Evolutionary conservation across 2,888 invertebrate genomes (phyloP).

Genomic region (Ormyrus labotus): DNA sequence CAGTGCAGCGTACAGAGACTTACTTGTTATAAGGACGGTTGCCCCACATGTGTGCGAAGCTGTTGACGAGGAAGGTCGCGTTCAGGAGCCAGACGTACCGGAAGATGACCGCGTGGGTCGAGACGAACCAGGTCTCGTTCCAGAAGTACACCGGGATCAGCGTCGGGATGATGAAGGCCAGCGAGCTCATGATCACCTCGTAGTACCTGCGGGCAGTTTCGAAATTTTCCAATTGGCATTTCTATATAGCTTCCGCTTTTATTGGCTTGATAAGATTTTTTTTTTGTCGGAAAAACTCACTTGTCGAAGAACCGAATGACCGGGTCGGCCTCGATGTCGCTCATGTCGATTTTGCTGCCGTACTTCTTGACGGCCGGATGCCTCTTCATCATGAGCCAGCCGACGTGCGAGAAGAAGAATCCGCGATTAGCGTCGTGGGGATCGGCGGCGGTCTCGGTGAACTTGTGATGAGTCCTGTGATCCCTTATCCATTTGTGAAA

Average conservation of each 20-base stretch:
- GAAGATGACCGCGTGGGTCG: conserved; percentile 70
- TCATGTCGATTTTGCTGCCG: conserved; percentile 89
- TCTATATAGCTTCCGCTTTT: too few species aligned
- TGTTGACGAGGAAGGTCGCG: conserved; percentile 81
- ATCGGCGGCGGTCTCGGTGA: conserved; percentile 87
- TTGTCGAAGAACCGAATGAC: conserved; percentile 88
- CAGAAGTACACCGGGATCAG: conserved; percentile 79
- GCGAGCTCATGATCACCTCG: conserved; percentile 76
- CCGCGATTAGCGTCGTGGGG: conserved; percentile 90
- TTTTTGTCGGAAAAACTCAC: conserved; percentile 73
- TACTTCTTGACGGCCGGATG: conserved; percentile 89
- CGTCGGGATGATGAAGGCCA: conserved; percentile 79
- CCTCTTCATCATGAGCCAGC: conserved; percentile 95
- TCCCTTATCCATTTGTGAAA: conserved; percentile 71
- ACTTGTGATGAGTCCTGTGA: conserved; percentile 87
- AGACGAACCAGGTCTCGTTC: conserved; percentile 76
- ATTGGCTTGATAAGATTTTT: too few species aligned
- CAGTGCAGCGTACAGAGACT: conserved; percentile 25
- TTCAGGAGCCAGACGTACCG: conserved; percentile 79
- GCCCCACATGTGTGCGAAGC: conserved; percentile 79
- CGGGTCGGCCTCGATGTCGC: conserved; percentile 87
- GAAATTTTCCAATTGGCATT: background rate
- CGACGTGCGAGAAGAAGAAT: conserved; percentile 95
- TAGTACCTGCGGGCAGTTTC: conserved; percentile 75
- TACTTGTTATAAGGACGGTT: conserved; percentile 76